Evolutionary conservation across 2,888 invertebrate genomes (phyloP).

Genomic region (Heteromyza rotundicornis): DNA sequence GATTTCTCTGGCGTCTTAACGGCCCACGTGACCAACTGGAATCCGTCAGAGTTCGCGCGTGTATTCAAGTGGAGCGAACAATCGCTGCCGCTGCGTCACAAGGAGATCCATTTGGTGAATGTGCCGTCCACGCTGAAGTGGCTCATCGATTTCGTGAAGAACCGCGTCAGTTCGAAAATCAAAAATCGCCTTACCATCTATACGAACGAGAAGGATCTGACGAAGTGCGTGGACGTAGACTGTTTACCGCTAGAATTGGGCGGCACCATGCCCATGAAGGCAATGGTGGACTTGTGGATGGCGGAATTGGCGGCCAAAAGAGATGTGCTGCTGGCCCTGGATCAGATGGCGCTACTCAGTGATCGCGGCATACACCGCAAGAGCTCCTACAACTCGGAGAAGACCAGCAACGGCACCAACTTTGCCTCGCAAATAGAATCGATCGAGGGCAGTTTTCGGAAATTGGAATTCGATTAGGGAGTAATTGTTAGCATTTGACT

Average conservation of each 20-base stretch:
- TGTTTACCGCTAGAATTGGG: constrained; percentile 78
- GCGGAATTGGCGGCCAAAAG: constrained; percentile 69
- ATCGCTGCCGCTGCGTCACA: constrained; percentile 81
- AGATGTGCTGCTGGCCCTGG: constrained; percentile 67
- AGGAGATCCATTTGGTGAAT: constrained; percentile 76
- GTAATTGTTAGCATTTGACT: too few species aligned
- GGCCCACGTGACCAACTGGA: constrained; percentile 74
- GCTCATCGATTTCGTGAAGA: constrained; percentile 75
- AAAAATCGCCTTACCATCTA: constrained; percentile 71
- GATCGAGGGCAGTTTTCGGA: constrained; percentile 71
- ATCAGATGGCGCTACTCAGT: constrained; percentile 71
- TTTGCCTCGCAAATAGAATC: constrained; percentile 59
- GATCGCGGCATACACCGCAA: constrained; percentile 67
- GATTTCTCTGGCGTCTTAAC: constrained; percentile 70
- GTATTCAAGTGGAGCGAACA: constrained; percentile 81
- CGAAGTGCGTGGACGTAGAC: constrained; percentile 67
- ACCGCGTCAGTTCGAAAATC: constrained; percentile 75
- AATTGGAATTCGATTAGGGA: constrained; percentile 74
- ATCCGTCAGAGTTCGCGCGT: constrained; percentile 74
- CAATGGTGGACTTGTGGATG: constrained; percentile 76
- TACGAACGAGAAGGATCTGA: constrained; percentile 67
- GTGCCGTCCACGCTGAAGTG: constrained; percentile 76
- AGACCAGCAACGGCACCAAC: constrained; percentile 49
- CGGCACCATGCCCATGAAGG: constrained; percentile 71
- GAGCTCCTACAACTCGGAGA: constrained; percentile 49